A percentile compares a stretch with the other conserved stretches of the same genome.
These are phyloP conservation scores for Manis javanica DNA, from an alignment of 2,797 vertebrate species.

Conservation along the genomic window DNA sequence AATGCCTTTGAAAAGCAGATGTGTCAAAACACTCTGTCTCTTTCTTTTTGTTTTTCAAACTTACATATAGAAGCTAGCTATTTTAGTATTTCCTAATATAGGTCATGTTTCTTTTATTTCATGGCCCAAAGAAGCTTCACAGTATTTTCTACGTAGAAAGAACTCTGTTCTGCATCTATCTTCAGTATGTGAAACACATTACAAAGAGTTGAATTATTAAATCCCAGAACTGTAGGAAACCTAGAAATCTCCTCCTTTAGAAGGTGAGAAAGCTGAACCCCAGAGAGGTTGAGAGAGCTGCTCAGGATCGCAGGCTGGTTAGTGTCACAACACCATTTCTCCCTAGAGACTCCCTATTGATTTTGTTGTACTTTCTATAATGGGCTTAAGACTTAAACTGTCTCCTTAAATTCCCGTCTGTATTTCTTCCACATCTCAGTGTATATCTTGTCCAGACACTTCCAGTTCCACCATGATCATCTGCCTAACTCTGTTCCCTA, in stretches of 20 bases:
- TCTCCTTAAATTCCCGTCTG: not conserved
- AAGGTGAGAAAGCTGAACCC: not conserved
- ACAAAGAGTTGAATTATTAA: not conserved
- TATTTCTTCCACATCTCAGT: not conserved
- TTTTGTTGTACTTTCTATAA: constrained; percentile 36
- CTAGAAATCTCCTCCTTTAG: constrained; percentile 32
- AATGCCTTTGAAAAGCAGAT: constrained; percentile 30
- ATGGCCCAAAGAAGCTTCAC: not conserved
- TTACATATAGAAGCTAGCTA: not conserved
- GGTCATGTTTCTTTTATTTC: constrained; percentile 3
- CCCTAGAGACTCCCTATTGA: not conserved
- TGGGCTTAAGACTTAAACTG: not conserved
- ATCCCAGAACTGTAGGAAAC: not conserved
- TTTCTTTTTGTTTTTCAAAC: not conserved
- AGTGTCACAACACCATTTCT: not conserved
- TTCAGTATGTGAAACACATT: not conserved
- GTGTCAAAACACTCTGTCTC: not conserved
- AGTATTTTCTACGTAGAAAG: constrained; percentile 3
- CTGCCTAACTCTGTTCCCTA: not conserved
- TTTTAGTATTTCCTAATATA: not conserved
- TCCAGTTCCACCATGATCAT: not conserved
- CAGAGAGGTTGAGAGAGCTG: not conserved
- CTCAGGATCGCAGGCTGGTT: not conserved
- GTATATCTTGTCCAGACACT: not conserved
- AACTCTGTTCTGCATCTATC: not conserved